Evolutionary conservation across 2,113 vertebrate species (phyloP), one percentile per base, ranked within the genome.

Genomic region (Pseudonaja textilis): DNA sequence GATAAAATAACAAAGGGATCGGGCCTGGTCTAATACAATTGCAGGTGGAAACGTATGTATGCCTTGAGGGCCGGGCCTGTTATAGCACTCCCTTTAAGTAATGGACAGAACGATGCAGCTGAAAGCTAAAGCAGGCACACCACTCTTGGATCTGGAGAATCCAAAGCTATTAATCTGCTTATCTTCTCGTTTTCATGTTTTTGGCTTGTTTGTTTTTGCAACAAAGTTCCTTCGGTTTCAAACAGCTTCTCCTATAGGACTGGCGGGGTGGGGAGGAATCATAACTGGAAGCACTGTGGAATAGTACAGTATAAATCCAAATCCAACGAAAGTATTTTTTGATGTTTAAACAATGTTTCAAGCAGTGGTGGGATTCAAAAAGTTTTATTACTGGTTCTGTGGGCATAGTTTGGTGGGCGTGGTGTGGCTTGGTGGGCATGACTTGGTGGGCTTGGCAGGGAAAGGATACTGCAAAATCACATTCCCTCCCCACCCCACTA

Each of bases 61-160:
- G 94, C 95, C 92, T 95, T 90, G 56, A 81, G 88, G 91, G 93
- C 91, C 12, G 1, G 95, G 61, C 92, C 94, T 96, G 94, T 93
- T 95, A 96, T 96, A 93, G 94, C 87, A 81, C 94, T 94, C 94
- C 91, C 94, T 92, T 92, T 92, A 94, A 94, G 93, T 93, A 91
- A 95, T 69, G 57, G 94, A 94, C 18, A 50, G 91, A 93, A 96
- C 95, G 96, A 94, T 94, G 90, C 93, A 86, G 89, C 57, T 94
- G 94, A 96, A 95, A 96, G 94, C 95, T 96, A 96, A 97, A 96
- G 92, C 96, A 96, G 96, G 95, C 54, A 91, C 94, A 87, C 56
- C 4, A 54, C 39, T 29, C 34, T 50, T 50, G 87, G 88, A 16
- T 92, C 93, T 93, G 87, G 90, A 92, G 95, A 91, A 96, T 92